phyloP scores from a whole-genome alignment of 64 coral and sea anemone genomes.

The Pocillopora damicornis region DNA sequence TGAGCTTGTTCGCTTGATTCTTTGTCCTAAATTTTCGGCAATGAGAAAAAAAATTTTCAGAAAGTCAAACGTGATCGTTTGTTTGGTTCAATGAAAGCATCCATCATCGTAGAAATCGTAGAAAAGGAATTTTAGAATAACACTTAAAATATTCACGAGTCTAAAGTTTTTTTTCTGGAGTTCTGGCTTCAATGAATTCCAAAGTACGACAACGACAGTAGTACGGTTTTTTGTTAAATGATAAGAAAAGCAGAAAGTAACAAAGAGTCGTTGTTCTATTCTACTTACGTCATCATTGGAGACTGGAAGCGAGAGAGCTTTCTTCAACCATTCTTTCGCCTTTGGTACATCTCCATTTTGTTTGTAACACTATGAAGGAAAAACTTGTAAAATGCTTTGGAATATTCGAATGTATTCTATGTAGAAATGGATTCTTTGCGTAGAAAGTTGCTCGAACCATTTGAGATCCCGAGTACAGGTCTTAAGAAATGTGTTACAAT shows the following conservation, averaged over 20 bases:
- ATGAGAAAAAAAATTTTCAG: neutral
- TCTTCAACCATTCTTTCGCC: constrained; percentile 62
- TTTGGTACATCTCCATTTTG: constrained; percentile 25
- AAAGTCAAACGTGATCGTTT: neutral
- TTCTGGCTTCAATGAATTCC: no score
- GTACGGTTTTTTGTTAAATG: neutral
- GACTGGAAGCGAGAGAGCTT: constrained; percentile 21
- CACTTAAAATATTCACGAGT: no score
- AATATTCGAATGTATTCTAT: neutral
- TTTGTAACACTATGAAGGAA: constrained; percentile 50
- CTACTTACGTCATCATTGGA: constrained; percentile 49
- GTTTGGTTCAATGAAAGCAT: no score
- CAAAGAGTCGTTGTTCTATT: neutral
- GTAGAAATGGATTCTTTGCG: no score
- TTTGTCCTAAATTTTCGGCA: constrained; percentile 9
- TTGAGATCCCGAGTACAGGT: no score
- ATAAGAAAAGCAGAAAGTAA: neutral
- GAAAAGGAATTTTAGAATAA: no score
- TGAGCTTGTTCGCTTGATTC: constrained; percentile 13
- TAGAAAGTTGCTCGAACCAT: no score
- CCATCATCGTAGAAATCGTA: no score
- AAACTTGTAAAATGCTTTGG: neutral
- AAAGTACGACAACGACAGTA: no score
- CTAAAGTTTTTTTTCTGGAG: no score
- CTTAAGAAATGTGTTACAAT: no score